Evolutionary conservation across 2,888 invertebrate species (phyloP), one percentile per base, ranked within the genome.

Genomic region (Leptarthrus brevirostris): DNA sequence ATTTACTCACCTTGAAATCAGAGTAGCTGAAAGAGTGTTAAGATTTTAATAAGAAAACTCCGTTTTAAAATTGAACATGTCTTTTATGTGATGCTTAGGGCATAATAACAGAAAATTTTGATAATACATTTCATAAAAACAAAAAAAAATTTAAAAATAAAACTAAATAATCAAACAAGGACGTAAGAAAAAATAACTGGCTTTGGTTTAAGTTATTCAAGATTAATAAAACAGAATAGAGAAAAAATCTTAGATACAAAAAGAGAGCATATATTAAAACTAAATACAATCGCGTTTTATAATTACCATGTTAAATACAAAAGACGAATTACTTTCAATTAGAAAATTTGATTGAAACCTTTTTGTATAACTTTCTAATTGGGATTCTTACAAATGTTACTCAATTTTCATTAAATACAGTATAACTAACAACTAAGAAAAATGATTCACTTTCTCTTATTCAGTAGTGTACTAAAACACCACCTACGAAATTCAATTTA

Each of bases 341-440:
- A 69, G 69, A 69, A 69, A 69, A 69, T 52, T 69, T 52, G 52
- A 69, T 69, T 69, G 69, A 69, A 69, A 69, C 69, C 69, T 49
- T 69, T 49, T 61, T 61, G 18, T 61, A 18, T 54, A 54, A 49
- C 36, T 52, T 69, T 69, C 69, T 69, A 69, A 69, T 36, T 69
- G 49, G 34, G n/a, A 69, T 52, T 30, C 30, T 69, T 69, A 69
- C 44, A 69, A 66, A 66, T 16, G 18, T 69, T 52, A 52, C 24
- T 69, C 18, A 69, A 52, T 52, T 49, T 24, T 34, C 2, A 22
- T 14, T 18, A 49, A 69, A 52, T 69, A 52, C 69, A 69, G 49
- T 69, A 34, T 24, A 69, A 69, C 30, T 54, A 54, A 54, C 18
- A 30, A 26, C 69, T 69, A 49, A 69, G 22, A 69, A 69, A 61